A percentile compares a stretch with the other conserved stretches of the same genome.
phyloP scores from a whole-genome alignment of 2,797 vertebrate genomes.

The Huso huso region DNA sequence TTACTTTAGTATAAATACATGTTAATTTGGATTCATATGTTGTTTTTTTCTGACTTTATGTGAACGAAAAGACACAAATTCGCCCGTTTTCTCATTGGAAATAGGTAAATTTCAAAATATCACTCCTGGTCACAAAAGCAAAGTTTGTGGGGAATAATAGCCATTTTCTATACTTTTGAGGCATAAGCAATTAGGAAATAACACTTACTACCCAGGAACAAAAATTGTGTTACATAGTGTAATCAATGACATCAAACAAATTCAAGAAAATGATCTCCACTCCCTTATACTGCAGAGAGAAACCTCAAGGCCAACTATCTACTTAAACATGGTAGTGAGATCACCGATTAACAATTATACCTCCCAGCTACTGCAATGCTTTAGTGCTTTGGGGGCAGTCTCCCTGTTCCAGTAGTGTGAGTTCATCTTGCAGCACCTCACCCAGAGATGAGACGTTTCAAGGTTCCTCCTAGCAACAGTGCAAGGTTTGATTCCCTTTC shows the following conservation, averaged over 20 bases:
- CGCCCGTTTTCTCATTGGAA: no score
- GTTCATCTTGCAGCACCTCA: not conserved
- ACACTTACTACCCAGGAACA: no score
- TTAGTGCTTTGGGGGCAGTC: not conserved
- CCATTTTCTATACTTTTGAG: no score
- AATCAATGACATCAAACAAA: conserved; percentile 1
- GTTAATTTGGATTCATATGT: no score
- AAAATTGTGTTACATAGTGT: no score
- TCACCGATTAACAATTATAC: conserved; percentile 30
- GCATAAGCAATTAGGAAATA: no score
- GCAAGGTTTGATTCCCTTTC: not conserved
- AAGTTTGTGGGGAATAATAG: no score
- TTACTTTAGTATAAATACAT: no score
- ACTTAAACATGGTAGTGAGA: conserved; percentile 3
- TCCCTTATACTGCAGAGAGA: conserved; percentile 24
- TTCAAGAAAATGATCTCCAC: conserved; percentile 9
- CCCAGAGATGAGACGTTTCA: not conserved
- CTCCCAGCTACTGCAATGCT: conserved; percentile 16
- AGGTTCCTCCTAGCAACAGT: not conserved
- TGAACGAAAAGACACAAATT: no score
- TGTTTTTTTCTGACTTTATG: no score
- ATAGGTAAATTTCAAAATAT: no score
- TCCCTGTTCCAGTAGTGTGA: not conserved
- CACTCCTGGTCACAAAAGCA: no score
- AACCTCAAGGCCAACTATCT: conserved; percentile 26